Percentiles rank a stretch among this genome's conserved stretches.
phyloP scores from a whole-genome alignment of 2,888 invertebrate genomes.

The Limnephilus auricula region DNA sequence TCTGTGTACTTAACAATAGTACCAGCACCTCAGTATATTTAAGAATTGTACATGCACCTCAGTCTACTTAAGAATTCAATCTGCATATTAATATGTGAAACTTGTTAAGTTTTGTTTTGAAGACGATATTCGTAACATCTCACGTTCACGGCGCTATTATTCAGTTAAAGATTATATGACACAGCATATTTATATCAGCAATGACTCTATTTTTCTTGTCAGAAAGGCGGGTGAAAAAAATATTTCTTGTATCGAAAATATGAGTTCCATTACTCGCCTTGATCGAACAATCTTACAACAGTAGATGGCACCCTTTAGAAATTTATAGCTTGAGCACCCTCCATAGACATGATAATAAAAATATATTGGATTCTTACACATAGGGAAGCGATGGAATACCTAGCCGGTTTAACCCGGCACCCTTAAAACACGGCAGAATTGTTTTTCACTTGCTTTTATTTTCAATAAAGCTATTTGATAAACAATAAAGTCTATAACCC shows the following conservation, averaged over 20 bases:
- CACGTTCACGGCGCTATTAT: background rate
- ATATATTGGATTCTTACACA: constrained; percentile 50
- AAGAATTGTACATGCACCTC: no score
- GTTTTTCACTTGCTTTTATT: constrained; percentile 49
- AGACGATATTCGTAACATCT: background rate
- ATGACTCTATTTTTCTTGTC: constrained; percentile 14
- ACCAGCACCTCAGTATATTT: no score
- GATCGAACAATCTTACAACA: constrained; percentile 54
- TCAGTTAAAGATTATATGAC: background rate
- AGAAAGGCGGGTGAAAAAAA: constrained; percentile 1
- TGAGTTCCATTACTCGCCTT: constrained; percentile 45
- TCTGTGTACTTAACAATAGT: no score
- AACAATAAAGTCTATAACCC: constrained; percentile 23
- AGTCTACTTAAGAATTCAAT: background rate
- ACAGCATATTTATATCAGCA: background rate
- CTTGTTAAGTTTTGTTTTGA: background rate
- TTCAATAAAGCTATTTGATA: constrained; percentile 44
- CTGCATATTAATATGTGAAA: background rate
- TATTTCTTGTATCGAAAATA: constrained; percentile 41
- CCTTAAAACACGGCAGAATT: constrained; percentile 37
- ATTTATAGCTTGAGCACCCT: constrained; percentile 38
- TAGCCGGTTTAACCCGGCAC: background rate
- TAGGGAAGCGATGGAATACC: constrained; percentile 22
- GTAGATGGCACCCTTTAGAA: constrained; percentile 45
- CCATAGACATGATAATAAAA: constrained; percentile 50